Percentiles rank a stretch among this genome's conserved stretches.
phyloP scores from a whole-genome alignment of 2,113 vertebrate species.

The Heliornis fulica region DNA sequence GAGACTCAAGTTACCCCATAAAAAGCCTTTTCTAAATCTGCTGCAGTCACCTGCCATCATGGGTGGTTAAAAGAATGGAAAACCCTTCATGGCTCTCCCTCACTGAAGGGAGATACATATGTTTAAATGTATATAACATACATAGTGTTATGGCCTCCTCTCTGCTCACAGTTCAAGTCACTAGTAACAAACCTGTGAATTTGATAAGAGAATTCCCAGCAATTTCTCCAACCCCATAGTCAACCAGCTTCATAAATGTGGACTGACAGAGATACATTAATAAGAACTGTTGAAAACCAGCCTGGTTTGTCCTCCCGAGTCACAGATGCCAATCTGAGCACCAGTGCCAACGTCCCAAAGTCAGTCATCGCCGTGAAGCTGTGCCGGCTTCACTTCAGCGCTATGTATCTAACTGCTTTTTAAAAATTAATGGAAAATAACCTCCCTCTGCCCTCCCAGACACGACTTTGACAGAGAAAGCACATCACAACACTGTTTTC shows the following conservation, averaged over 20 bases:
- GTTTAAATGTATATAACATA: background rate
- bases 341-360: background rate
- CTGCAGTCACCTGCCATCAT: background rate
- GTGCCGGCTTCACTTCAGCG: background rate
- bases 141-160: background rate
- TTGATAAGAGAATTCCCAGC: background rate
- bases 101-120: too few relatives aligned
- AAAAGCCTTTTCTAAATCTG: background rate
- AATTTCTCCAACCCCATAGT: background rate
- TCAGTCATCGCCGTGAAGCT: background rate
- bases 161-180: background rate
- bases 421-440: background rate
- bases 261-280: background rate
- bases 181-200: background rate
- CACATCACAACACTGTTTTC: background rate
- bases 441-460: background rate
- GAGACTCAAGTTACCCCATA: background rate
- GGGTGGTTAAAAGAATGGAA: background rate
- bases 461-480: background rate
- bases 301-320: background rate
- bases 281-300: background rate
- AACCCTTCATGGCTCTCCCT: background rate
- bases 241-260: background rate
- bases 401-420: background rate
- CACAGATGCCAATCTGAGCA: background rate